Percentiles rank a stretch among this genome's conserved stretches.
These are phyloP conservation scores for Anableps anableps DNA, from an alignment of 2,797 vertebrate genomes.

Conservation along the genomic window DNA sequence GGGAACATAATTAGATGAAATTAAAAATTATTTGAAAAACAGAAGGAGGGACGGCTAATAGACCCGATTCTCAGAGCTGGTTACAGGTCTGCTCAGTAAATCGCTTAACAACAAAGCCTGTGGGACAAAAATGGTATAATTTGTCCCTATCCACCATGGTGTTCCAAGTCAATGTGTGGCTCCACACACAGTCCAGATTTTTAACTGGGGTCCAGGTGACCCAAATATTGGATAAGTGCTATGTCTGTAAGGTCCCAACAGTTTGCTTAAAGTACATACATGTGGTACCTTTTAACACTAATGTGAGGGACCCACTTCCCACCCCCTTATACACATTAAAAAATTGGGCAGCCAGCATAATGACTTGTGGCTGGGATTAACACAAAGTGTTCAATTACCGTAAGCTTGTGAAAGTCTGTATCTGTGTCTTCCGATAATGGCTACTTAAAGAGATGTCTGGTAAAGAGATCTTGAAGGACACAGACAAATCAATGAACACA, in stretches of 20 bases:
- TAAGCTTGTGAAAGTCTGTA: neutral
- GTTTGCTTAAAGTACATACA: neutral
- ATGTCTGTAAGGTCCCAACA: neutral
- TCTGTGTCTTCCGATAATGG: neutral
- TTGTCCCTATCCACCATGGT: neutral
- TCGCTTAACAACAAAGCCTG: neutral
- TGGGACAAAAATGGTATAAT: neutral
- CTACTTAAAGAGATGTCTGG: conserved; percentile 1
- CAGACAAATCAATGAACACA: conserved; percentile 25
- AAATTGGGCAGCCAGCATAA: neutral
- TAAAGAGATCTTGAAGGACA: conserved; percentile 2
- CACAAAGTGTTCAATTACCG: conserved; percentile 4
- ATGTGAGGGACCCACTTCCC: neutral
- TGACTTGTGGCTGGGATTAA: neutral
- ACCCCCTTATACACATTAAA: neutral
- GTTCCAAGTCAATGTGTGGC: neutral
- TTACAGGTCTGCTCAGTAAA: neutral
- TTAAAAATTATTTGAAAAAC: neutral
- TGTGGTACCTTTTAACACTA: neutral
- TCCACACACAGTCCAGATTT: neutral
- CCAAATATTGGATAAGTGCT: neutral
- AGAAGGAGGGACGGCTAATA: neutral
- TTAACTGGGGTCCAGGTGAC: neutral
- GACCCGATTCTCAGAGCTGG: neutral
- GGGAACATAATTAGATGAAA: neutral